Percentiles rank a stretch among this genome's conserved stretches.
These are phyloP conservation scores for Cosmia trapezina DNA, from an alignment of 2,888 invertebrate genomes.

Conservation along the genomic window DNA sequence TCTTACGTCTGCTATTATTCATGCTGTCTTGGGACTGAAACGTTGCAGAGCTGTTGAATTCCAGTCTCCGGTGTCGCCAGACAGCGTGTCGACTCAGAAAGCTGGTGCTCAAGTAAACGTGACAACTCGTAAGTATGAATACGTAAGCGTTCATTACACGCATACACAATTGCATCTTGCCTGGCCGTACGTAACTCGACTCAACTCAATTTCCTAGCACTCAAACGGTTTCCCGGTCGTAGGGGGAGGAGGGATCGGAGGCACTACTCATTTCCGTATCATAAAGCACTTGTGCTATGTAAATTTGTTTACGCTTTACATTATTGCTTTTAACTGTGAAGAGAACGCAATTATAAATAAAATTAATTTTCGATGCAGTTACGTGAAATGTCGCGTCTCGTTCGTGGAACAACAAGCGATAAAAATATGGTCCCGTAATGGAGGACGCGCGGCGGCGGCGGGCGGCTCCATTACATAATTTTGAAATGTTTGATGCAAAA, in stretches of 20 bases:
- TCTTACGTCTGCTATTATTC: not conserved
- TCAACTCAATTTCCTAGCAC: conserved; percentile 81
- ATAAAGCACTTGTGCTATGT: conserved; percentile 70
- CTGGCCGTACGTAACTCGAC: conserved; percentile 69
- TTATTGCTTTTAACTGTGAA: conserved; percentile 46
- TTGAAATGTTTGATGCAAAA: conserved; percentile 18
- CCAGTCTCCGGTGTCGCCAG: conserved; percentile 10
- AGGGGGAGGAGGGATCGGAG: conserved; percentile 49
- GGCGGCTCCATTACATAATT: conserved; percentile 21
- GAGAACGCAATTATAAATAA: conserved; percentile 49
- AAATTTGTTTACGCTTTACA: conserved; percentile 58
- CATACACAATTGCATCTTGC: conserved; percentile 65
- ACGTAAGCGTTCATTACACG: conserved; percentile 70
- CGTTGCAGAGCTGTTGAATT: not conserved
- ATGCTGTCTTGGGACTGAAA: not conserved
- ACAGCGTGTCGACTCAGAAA: conserved; percentile 34
- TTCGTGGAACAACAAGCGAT: conserved; percentile 24
- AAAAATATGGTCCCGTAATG: conserved; percentile 29
- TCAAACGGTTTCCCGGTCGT: conserved; percentile 74
- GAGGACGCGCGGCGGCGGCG: not conserved
- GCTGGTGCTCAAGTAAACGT: conserved; percentile 48
- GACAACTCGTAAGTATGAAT: conserved; percentile 63
- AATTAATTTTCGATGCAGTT: conserved; percentile 49
- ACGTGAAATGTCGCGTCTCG: conserved; percentile 19
- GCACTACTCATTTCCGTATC: conserved; percentile 76